Evolutionary conservation across 1,140 invertebrate species (phyloP).

Genomic region (Anastatus disparis): DNA sequence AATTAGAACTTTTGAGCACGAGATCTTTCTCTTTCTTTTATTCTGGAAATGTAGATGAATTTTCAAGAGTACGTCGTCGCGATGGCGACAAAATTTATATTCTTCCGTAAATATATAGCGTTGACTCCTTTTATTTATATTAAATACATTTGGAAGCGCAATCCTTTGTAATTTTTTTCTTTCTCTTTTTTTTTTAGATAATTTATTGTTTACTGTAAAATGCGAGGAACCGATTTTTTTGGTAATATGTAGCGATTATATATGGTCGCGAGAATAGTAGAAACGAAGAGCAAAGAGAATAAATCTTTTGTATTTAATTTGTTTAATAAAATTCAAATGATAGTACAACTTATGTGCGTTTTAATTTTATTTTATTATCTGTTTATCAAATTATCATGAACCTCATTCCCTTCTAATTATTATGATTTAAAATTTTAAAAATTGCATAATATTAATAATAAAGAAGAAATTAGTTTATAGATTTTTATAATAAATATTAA

Average conservation of each 20-base stretch:
- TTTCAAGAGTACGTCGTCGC: slow-evolving; percentile 21
- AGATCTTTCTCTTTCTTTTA: slow-evolving; percentile 27
- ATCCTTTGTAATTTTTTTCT: slow-evolving; percentile 38
- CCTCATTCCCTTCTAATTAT: too few relatives aligned
- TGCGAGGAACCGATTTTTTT: slow-evolving; percentile 28
- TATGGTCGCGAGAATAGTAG: slow-evolving; percentile 20
- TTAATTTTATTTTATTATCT: slow-evolving; percentile 43
- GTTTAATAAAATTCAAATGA: slow-evolving; percentile 63
- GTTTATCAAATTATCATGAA: too few relatives aligned
- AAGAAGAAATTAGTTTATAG: too few relatives aligned
- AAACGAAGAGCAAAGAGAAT: slow-evolving; percentile 44
- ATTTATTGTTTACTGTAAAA: slow-evolving; percentile 50
- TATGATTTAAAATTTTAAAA: too few relatives aligned
- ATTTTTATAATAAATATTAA: too few relatives aligned
- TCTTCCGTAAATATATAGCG: slow-evolving; percentile 32
- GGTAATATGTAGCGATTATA: slow-evolving; percentile 28
- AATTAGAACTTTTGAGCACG: slow-evolving; percentile 2
- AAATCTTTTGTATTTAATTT: slow-evolving; percentile 64
- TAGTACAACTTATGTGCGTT: slow-evolving; percentile 56
- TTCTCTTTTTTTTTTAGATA: slow-evolving; percentile 50
- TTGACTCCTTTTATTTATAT: slow-evolving; percentile 38
- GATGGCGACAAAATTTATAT: slow-evolving; percentile 28
- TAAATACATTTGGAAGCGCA: slow-evolving; percentile 26
- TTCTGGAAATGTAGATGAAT: slow-evolving; percentile 15
- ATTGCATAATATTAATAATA: too few relatives aligned